phyloP scores from a whole-genome alignment of 2,888 invertebrate species.

The Tachina lurida region DNA sequence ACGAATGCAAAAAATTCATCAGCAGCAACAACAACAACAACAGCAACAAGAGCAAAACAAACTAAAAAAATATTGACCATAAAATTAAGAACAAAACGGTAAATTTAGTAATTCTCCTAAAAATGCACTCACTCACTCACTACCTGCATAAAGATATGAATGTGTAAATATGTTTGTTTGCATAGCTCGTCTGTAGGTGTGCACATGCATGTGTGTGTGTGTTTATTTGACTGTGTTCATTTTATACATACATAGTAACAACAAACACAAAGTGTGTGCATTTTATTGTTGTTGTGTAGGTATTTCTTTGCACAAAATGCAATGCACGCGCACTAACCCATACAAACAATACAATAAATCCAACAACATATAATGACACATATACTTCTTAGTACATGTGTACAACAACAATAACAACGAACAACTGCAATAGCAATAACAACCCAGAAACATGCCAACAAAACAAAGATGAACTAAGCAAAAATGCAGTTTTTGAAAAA shows the following conservation, averaged over 20 bases:
- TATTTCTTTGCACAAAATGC: slow-evolving; percentile 66
- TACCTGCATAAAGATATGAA: background rate
- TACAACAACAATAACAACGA: slow-evolving; percentile 17
- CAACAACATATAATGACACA: slow-evolving; percentile 58
- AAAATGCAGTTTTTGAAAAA: slow-evolving; percentile 50
- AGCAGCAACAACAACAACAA: slow-evolving; percentile 35
- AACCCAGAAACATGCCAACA: slow-evolving; percentile 26
- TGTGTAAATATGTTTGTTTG: no score
- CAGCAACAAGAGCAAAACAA: slow-evolving; percentile 52
- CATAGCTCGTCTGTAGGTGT: no score
- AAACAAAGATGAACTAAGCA: slow-evolving; percentile 39
- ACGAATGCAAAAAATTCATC: slow-evolving; percentile 39
- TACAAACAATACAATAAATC: slow-evolving; percentile 49
- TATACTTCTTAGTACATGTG: slow-evolving; percentile 45
- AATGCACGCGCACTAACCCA: slow-evolving; percentile 68
- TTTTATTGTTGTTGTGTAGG: slow-evolving; percentile 25
- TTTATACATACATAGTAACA: slow-evolving; percentile 48
- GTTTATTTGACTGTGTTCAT: background rate
- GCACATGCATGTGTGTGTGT: background rate
- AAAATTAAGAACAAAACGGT: slow-evolving; percentile 70
- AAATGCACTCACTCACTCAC: slow-evolving; percentile 53
- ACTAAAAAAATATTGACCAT: slow-evolving; percentile 66
- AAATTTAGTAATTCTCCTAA: slow-evolving; percentile 67
- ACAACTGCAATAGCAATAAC: slow-evolving; percentile 27
- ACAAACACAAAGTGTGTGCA: slow-evolving; percentile 41